These are phyloP conservation scores for Melipona beecheii DNA, from an alignment of 2,888 invertebrate genomes.

Conservation along the genomic window DNA sequence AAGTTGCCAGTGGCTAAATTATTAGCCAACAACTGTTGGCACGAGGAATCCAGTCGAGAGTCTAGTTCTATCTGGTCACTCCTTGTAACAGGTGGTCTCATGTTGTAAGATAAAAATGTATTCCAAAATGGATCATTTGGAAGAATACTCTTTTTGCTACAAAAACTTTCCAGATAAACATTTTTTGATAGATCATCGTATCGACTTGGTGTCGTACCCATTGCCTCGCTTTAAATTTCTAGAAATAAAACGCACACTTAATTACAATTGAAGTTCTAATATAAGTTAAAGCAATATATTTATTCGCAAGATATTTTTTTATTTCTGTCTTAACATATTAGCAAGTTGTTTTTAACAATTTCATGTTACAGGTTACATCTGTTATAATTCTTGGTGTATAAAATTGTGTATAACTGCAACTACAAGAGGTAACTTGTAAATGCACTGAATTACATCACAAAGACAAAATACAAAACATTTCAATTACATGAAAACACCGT, in stretches of 20 bases:
- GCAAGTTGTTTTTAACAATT: neutral
- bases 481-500: conserved; percentile 6
- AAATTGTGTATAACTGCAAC: neutral
- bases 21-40: conserved; percentile 92
- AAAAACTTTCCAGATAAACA: conserved; percentile 91
- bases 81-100: conserved; percentile 91
- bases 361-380: neutral
- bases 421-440: neutral
- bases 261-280: neutral
- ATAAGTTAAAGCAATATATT: neutral
- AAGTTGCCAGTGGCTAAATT: conserved; percentile 96
- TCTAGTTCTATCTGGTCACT: conserved; percentile 88
- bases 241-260: conserved; percentile 10
- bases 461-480: neutral
- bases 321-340: neutral
- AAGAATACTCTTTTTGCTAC: conserved; percentile 91
- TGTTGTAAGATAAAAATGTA: conserved; percentile 95
- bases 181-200: conserved; percentile 92
- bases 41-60: conserved; percentile 90
- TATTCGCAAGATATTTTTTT: neutral
- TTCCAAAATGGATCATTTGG: conserved; percentile 98
- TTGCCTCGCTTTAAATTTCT: conserved; percentile 79
- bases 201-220: conserved; percentile 93
- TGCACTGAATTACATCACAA: neutral
- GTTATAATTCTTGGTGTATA: neutral